Evolutionary conservation across 2,113 vertebrate genomes (phyloP), one percentile per base, ranked within the genome.

Genomic region (Hemicordylus capensis): DNA sequence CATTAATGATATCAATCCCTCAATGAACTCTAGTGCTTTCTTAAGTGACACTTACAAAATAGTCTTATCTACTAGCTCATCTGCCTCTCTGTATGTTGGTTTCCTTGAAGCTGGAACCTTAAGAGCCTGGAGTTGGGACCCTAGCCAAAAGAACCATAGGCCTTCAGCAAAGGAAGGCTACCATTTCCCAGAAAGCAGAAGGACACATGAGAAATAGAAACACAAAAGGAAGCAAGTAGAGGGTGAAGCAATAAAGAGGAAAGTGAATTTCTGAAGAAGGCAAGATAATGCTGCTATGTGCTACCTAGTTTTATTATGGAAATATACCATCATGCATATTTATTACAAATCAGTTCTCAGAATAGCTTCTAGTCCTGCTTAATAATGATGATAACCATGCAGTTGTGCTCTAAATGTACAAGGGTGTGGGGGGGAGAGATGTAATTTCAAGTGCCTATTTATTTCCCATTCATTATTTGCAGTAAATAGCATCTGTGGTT

Each of bases 391-490:
- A 12, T 7, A 87, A 58, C 1, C 61, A 15, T 39, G 61, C 83
- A 5, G 8, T 76, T 31, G 0, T 31, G n/a, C 22, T 73, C n/a
- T 67, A 1, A 73, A 31, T 44, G 19, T 26, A 24, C 59, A 2
- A 86, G 34, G n/a, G 26, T 31, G 31, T 1, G 51, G 3, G n/a
- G 39, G 39, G 17, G 89, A 2, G 81, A 0, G 20, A 48, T 70
- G 80, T 46, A 66, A 81, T 88, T 93, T 82, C 24, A 84, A 84
- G 54, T 66, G 1, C 1, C 1, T 81, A 8, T 76, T 86, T 81
- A 74, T 87, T 92, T 88, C 78, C 5, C 37, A 78, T 6, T 70
- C 37, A 79, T 91, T 86, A 81, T 84, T 86, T 42, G 70, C 12
- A 89, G 46, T 37, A 89, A 87, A 85, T 48, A 0, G 39, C 34